A percentile compares a stretch with the other conserved stretches of the same genome.
Conservation (phyloP, 2,113 vertebrate genomes). For the Fulica atra region DNA sequence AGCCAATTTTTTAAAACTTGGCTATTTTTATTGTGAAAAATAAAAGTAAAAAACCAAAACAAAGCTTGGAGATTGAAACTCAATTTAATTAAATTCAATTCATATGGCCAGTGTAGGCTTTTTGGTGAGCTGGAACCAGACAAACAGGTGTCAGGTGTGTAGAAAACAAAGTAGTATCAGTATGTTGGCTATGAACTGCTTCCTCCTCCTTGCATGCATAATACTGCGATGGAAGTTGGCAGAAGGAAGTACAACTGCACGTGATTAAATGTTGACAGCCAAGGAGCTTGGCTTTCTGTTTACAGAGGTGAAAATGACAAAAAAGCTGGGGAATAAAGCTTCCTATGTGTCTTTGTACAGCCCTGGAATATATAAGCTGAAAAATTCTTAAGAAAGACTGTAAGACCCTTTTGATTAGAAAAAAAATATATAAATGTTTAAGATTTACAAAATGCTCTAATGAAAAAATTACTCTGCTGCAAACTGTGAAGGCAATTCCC, state of each 20-base stretch:
- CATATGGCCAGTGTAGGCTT: background rate
- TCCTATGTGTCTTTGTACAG: background rate
- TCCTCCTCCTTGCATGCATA: background rate
- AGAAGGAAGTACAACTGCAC: background rate
- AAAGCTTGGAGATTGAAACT: background rate
- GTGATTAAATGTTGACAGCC: background rate
- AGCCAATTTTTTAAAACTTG: slow-evolving; percentile 32
- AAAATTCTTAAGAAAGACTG: background rate
- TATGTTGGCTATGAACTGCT: background rate
- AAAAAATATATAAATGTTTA: background rate
- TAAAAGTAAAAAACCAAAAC: background rate
- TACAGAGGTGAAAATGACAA: background rate
- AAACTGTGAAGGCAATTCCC: background rate
- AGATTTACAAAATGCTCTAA: background rate
- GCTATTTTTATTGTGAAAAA: slow-evolving; percentile 21
- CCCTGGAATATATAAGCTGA: background rate
- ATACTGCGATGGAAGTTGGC: background rate
- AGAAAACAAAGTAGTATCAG: background rate
- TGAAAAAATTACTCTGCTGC: background rate
- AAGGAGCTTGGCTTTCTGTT: background rate
- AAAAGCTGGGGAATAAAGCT: background rate
- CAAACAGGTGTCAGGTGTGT: slow-evolving; percentile 10
- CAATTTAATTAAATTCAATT: background rate
- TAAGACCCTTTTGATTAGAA: background rate
- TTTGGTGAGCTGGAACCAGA: slow-evolving; percentile 16